Base-by-base conservation (phyloP, 2,113 vertebrate genomes). In the Oceanodroma tethys region DNA sequence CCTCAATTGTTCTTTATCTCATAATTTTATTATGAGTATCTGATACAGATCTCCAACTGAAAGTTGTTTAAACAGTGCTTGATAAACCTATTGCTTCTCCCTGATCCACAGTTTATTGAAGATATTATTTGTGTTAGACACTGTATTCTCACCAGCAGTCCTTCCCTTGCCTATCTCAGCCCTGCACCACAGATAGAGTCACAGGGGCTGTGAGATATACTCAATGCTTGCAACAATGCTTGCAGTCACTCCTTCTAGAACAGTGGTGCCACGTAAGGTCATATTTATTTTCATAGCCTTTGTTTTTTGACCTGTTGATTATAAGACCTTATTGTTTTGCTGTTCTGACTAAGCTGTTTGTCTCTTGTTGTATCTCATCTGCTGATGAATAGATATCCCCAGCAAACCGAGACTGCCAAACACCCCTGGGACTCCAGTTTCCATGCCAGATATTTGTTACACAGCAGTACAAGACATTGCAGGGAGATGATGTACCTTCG, bases 271-370 rank as follows among this genome's bases (percentile, higher is more conserved):
- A 80, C 1, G 0, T 80, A 91, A 95, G 84, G 87, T 93, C 84
- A 34, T 90, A 94, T 91, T 96, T 96, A 96, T 96, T 97, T 97
- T 95, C 70, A 66, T n/a, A 85, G 85, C 62, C 81, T 95, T 95
- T 96, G 92, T 91, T 96, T 96, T 96, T 72, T 70, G 87, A 94
- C 95, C 90, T 96, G 95, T 95, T 94, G 93, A 94, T 91, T 94
- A 7, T 90, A 96, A 95, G 93, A 95, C 85, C 74, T 82, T 89
- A 93, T 95, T 76, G 66, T 96, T 96, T 96, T 73, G 48, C 81
- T 88, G 66, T 82, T 94, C 92, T 95, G 95, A 96, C 73, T 94
- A 95, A 94, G 79, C 92, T 87, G 59, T 94, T 97, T 92, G 92
- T 93, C 91, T 93, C 94, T 82, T 96, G 81, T 70, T 91, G 43